Evolutionary conservation across 2,113 vertebrate species (phyloP).

Genomic region (Poeciliopsis turrubarensis): DNA sequence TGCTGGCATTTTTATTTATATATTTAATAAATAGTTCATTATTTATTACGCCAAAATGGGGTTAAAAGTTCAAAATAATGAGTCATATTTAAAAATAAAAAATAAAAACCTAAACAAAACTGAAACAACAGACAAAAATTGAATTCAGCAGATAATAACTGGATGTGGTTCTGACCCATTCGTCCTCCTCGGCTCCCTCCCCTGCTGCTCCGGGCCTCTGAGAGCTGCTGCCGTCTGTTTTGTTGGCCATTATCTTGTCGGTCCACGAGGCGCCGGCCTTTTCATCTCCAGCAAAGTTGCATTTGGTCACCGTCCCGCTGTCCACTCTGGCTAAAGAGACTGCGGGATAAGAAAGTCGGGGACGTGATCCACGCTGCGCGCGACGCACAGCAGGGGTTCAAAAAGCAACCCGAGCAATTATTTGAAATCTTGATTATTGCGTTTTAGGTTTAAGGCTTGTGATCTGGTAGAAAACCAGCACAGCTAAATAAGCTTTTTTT

Average conservation of each 20-base stretch:
- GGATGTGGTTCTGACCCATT: constrained; percentile 80
- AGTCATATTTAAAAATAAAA: background rate
- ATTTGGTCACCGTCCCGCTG: constrained; percentile 85
- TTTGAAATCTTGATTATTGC: background rate
- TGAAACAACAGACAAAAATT: too few species aligned
- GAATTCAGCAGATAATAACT: background rate
- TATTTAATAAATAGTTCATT: background rate
- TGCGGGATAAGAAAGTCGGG: constrained; percentile 36
- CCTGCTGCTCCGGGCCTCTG: constrained; percentile 51
- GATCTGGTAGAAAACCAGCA: background rate
- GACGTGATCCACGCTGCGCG: background rate
- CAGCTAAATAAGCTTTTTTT: too few species aligned
- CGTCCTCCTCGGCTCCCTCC: constrained; percentile 85
- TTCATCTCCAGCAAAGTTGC: constrained; percentile 88
- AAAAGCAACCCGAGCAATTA: background rate
- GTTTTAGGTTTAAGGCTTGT: background rate
- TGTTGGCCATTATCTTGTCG: constrained; percentile 88
- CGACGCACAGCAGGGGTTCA: background rate
- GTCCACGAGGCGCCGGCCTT: constrained; percentile 87
- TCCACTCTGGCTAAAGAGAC: constrained; percentile 87
- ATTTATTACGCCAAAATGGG: background rate
- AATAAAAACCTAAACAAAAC: too few species aligned
- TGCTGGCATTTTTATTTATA: background rate
- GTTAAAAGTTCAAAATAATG: background rate
- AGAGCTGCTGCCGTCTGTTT: constrained; percentile 40